Conservation (phyloP, 2,888 invertebrate genomes). For the Leistus spinibarbis region DNA sequence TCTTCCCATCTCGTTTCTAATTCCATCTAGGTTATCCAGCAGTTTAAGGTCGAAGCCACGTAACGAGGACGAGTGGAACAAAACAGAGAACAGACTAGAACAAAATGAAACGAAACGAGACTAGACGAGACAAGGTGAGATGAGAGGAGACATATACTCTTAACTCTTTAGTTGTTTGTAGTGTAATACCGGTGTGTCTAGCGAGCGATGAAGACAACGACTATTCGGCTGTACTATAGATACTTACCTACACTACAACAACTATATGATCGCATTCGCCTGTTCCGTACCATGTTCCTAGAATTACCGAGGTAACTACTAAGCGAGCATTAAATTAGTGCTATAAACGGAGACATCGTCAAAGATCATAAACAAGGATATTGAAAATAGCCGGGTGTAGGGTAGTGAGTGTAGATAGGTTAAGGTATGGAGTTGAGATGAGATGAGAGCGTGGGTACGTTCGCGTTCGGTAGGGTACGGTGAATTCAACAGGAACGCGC, state of each 20-base stretch:
- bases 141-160: neutral
- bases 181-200: neutral
- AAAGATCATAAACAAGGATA: constrained; percentile 40
- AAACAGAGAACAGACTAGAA: neutral
- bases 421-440: too few species aligned
- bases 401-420: neutral
- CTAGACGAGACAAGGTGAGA: constrained; percentile 7
- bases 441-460: neutral
- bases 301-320: constrained; percentile 25
- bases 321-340: constrained; percentile 37
- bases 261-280: neutral
- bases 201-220: neutral
- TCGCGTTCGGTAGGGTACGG: too few species aligned
- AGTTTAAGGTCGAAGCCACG: constrained; percentile 37
- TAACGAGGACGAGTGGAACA: constrained; percentile 27
- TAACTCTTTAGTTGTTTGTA: neutral
- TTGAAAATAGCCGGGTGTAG: constrained; percentile 33
- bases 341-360: constrained; percentile 38
- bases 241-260: neutral
- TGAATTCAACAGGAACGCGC: constrained; percentile 11
- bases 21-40: constrained; percentile 37
- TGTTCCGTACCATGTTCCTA: neutral
- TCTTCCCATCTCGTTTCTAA: constrained; percentile 38
- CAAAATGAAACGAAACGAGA: constrained; percentile 9
- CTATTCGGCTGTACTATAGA: neutral